These are phyloP conservation scores for Microtus oregoni DNA, from an alignment of 2,113 vertebrate genomes.

Conservation along the genomic window DNA sequence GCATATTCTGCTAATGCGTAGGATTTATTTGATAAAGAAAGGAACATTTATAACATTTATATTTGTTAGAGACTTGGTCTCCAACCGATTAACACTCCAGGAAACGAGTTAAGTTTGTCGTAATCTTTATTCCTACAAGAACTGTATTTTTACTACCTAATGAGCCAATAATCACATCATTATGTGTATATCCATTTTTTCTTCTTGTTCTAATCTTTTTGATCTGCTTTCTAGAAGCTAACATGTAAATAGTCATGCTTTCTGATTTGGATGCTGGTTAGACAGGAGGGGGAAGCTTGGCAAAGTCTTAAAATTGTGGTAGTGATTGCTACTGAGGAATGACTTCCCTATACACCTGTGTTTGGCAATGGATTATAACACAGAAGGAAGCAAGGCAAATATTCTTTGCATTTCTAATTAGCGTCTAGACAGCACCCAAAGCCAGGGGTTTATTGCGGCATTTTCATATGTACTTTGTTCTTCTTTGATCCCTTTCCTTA, in stretches of 20 bases:
- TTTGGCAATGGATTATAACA: constrained; percentile 24
- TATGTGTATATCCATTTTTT: neutral
- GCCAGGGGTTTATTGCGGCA: neutral
- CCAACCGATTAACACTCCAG: neutral
- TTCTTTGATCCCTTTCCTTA: neutral
- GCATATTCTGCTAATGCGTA: neutral
- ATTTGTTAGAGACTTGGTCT: neutral
- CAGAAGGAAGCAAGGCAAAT: neutral
- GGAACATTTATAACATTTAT: neutral
- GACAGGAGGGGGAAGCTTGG: neutral
- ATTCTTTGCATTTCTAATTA: neutral
- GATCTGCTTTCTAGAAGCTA: neutral
- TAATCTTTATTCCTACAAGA: neutral
- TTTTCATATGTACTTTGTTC: neutral
- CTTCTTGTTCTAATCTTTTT: constrained; percentile 5
- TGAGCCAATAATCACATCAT: neutral
- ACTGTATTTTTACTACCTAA: neutral
- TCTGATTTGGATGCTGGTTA: neutral
- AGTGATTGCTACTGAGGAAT: neutral
- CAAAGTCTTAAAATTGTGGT: neutral
- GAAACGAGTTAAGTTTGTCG: neutral
- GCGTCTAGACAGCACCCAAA: neutral
- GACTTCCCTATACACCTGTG: neutral
- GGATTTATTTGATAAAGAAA: constrained; percentile 12
- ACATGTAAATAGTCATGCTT: neutral